phyloP scores from a whole-genome alignment of 2,797 vertebrate genomes.

The Bovichtus diacanthus region DNA sequence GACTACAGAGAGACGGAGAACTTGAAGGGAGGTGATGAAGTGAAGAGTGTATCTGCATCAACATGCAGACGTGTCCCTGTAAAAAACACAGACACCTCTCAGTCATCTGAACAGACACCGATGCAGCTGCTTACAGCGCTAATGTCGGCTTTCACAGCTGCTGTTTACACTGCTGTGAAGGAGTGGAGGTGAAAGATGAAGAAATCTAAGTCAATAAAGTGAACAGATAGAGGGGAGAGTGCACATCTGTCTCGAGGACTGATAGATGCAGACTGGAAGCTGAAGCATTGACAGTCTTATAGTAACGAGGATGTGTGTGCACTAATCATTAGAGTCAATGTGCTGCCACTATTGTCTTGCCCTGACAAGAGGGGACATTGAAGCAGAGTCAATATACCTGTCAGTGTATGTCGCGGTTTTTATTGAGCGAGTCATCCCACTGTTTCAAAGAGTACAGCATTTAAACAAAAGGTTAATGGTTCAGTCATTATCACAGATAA shows the following conservation, averaged over 20 bases:
- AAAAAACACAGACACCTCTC: constrained; percentile 32
- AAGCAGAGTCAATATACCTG: constrained; percentile 32
- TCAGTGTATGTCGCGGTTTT: constrained; percentile 1
- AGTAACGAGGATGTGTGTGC: too few species aligned
- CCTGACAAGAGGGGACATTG: constrained; percentile 29
- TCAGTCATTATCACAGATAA: not conserved
- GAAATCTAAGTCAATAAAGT: constrained; percentile 30
- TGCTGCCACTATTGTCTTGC: not conserved
- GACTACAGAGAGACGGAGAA: constrained; percentile 21
- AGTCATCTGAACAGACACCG: constrained; percentile 39
- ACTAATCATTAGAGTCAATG: constrained; percentile 30
- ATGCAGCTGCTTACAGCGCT: constrained; percentile 45
- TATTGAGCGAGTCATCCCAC: not conserved
- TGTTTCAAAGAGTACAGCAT: not conserved
- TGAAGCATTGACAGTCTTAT: not conserved
- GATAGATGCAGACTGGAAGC: too few species aligned
- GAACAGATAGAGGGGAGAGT: constrained; percentile 19
- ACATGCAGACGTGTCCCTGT: constrained; percentile 28
- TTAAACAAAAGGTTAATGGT: constrained; percentile 13
- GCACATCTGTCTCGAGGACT: constrained; percentile 21
- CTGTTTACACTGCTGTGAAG: constrained; percentile 49
- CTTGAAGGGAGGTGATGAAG: constrained; percentile 15
- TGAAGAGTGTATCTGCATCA: constrained; percentile 17
- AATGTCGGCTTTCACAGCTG: constrained; percentile 48
- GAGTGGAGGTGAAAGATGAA: constrained; percentile 42